These are phyloP conservation scores for Temnothorax nylanderi DNA, from an alignment of 1,140 invertebrate genomes.

Conservation along the genomic window DNA sequence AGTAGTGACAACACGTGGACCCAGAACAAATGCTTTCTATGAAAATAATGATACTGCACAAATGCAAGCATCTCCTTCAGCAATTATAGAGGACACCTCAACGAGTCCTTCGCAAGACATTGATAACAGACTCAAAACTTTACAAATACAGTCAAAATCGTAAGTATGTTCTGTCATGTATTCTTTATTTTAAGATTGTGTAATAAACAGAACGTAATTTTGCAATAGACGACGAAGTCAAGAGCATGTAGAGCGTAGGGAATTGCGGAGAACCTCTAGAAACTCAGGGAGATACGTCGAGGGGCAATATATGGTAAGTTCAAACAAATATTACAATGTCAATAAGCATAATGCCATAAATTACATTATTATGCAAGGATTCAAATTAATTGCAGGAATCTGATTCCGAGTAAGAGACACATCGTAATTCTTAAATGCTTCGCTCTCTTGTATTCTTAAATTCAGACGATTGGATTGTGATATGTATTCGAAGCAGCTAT, in stretches of 20 bases:
- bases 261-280: conserved; percentile 81
- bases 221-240: conserved; percentile 76
- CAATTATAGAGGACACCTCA: conserved; percentile 77
- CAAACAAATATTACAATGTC: conserved; percentile 17
- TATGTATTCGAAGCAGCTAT: conserved; percentile 57
- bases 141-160: conserved; percentile 81
- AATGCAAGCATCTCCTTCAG: conserved; percentile 76
- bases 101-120: conserved; percentile 82
- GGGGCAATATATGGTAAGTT: conserved; percentile 82
- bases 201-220: conserved; percentile 6
- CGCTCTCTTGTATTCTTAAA: conserved; percentile 23
- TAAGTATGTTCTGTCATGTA: conserved; percentile 70
- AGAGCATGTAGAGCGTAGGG: conserved; percentile 78
- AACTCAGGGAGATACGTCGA: conserved; percentile 83
- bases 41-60: conserved; percentile 76
- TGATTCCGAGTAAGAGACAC: conserved; percentile 77
- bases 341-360: background rate
- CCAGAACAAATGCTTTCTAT: conserved; percentile 76
- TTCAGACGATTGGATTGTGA: conserved; percentile 62
- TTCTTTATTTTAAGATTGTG: conserved; percentile 11
- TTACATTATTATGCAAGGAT: conserved; percentile 24
- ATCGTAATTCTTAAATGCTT: conserved; percentile 9
- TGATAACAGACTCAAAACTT: conserved; percentile 81
- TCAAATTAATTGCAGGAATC: conserved; percentile 78
- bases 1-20: conserved; percentile 73